Percentiles rank a stretch among this genome's conserved stretches.
Conservation (phyloP, 2,888 invertebrate species). For the Drosophila pegasa region DNA sequence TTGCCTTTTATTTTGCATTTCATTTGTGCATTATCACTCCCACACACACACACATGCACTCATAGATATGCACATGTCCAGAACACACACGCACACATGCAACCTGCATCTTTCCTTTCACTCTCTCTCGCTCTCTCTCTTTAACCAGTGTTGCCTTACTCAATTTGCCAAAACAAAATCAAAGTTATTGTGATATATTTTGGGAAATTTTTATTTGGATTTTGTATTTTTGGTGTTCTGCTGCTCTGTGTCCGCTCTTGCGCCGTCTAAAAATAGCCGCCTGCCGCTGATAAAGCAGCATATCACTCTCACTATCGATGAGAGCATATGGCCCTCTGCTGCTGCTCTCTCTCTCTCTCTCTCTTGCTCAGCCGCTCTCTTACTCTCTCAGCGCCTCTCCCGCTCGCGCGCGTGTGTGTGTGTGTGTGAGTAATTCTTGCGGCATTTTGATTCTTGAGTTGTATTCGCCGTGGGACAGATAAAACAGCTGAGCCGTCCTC, state of each 20-base stretch:
- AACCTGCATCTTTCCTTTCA: conserved; percentile 40
- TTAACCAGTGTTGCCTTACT: conserved; percentile 47
- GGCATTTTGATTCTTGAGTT: conserved; percentile 47
- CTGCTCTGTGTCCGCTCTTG: conserved; percentile 37
- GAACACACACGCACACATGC: conserved; percentile 3
- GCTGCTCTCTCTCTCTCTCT: conserved; percentile 7
- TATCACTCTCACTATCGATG: conserved; percentile 71
- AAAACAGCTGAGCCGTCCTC: conserved; percentile 53
- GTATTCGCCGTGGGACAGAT: conserved; percentile 18
- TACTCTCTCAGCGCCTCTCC: conserved; percentile 10
- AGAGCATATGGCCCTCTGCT: conserved; percentile 28
- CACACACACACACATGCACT: conserved; percentile 18
- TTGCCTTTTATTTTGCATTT: conserved; percentile 42
- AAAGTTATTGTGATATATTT: conserved; percentile 43
- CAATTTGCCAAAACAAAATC: conserved; percentile 29
- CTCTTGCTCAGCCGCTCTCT: conserved; percentile 17
- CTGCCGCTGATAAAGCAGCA: conserved; percentile 64
- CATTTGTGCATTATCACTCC: conserved; percentile 57
- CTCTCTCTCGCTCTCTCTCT: background rate
- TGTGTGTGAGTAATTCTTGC: conserved; percentile 51
- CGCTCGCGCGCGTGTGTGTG: conserved; percentile 7
- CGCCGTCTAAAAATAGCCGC: conserved; percentile 57
- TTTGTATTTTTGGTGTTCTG: conserved; percentile 41
- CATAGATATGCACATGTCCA: background rate
- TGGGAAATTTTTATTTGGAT: conserved; percentile 34